Evolutionary conservation across 1,140 invertebrate genomes (phyloP).

Genomic region (Chrysoperla carnea): DNA sequence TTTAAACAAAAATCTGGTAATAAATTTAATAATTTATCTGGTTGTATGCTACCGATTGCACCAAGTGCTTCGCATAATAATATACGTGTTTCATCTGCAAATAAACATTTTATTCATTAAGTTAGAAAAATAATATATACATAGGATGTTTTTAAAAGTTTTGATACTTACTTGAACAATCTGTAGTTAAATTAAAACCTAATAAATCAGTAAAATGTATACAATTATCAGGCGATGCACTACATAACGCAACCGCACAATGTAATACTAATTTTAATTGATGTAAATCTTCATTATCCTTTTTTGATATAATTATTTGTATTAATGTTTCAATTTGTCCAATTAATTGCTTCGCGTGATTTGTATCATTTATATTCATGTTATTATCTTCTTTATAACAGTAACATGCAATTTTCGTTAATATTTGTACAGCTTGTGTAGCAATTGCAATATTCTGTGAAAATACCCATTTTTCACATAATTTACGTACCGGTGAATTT

Average conservation of each 20-base stretch:
- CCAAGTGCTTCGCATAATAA: conserved; percentile 41
- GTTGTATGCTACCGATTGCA: conserved; percentile 48
- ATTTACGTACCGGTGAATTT: conserved; percentile 28
- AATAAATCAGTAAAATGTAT: conserved; percentile 43
- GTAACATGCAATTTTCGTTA: conserved; percentile 46
- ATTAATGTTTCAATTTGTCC: conserved; percentile 50
- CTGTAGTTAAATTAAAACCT: conserved; percentile 24
- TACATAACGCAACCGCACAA: conserved; percentile 50
- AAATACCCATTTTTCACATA: conserved; percentile 36
- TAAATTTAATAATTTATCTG: conserved; percentile 33
- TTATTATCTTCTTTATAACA: conserved; percentile 23
- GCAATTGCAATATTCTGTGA: conserved; percentile 41
- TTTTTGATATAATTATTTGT: conserved; percentile 30
- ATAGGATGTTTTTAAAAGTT: no score
- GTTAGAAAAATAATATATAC: no score
- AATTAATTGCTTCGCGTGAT: conserved; percentile 36
- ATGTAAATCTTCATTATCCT: conserved; percentile 27
- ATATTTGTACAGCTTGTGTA: conserved; percentile 47
- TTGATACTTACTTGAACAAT: neutral
- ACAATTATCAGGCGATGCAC: conserved; percentile 36
- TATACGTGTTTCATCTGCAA: conserved; percentile 16
- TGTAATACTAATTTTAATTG: conserved; percentile 42
- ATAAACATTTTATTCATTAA: conserved; percentile 1
- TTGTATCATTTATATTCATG: conserved; percentile 1
- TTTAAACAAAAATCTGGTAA: conserved; percentile 36